Evolutionary conservation across 37 sponge, comb jelly and placozoan genomes (phyloP).

Genomic region (Spongilla lacustris): DNA sequence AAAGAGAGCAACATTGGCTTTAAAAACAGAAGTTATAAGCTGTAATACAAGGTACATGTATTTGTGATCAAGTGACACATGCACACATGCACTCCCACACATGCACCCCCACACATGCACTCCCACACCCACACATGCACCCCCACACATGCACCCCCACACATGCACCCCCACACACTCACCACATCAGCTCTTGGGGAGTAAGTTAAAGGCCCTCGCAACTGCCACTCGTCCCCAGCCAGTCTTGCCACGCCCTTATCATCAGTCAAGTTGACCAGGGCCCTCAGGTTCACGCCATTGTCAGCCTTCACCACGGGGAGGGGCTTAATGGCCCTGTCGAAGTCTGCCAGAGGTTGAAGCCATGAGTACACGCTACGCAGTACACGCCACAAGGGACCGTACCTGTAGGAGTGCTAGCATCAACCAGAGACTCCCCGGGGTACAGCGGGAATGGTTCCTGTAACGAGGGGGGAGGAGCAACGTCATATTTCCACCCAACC

Average conservation of each 20-base stretch:
- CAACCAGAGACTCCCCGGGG: slow-evolving; percentile 84
- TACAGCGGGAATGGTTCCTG: slow-evolving; percentile 88
- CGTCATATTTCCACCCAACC: too few relatives aligned
- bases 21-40: background rate
- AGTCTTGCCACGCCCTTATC: slow-evolving; percentile 58
- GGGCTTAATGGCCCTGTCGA: slow-evolving; percentile 52
- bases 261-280: slow-evolving; percentile 55
- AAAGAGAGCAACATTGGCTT: too few relatives aligned
- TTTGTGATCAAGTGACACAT: background rate
- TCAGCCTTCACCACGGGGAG: slow-evolving; percentile 77
- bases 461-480: background rate
- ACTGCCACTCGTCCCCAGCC: slow-evolving; percentile 88
- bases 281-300: slow-evolving; percentile 83
- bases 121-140: background rate
- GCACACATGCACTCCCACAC: background rate
- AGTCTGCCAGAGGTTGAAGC: slow-evolving; percentile 1
- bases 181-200: slow-evolving; percentile 83
- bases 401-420: slow-evolving; percentile 26
- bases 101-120: slow-evolving; percentile 4
- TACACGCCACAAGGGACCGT: slow-evolving; percentile 16
- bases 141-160: background rate
- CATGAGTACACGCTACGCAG: background rate
- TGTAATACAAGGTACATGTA: background rate
- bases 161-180: slow-evolving; percentile 6
- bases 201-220: slow-evolving; percentile 86